A percentile compares a stretch with the other conserved stretches of the same genome.
Conservation (phyloP, 2,888 invertebrate species). For the Torymus texanus region DNA sequence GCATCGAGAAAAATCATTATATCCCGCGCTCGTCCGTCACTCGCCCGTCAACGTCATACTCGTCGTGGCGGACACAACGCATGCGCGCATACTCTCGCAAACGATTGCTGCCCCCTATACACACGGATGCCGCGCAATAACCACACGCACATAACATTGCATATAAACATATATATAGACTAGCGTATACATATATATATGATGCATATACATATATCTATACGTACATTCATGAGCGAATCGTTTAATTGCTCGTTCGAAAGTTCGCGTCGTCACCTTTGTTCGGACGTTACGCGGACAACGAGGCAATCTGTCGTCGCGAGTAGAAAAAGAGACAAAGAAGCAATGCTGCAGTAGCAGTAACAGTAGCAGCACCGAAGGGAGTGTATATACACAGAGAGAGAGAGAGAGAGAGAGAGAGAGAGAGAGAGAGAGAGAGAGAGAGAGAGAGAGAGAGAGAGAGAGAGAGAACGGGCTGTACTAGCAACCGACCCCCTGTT, state of each 20-base stretch:
- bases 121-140: too few relatives aligned
- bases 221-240: neutral
- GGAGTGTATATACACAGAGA: too few relatives aligned
- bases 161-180: too few relatives aligned
- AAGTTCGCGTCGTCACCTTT: neutral
- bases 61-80: neutral
- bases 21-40: neutral
- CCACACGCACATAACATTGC: too few relatives aligned
- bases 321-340: neutral
- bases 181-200: too few relatives aligned
- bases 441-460: too few relatives aligned
- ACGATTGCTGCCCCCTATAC: too few relatives aligned
- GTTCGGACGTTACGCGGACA: neutral
- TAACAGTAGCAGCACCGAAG: too few relatives aligned
- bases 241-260: neutral
- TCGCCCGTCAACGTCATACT: neutral
- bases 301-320: slow-evolving; percentile 51
- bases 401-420: too few relatives aligned
- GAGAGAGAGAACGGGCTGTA: neutral
- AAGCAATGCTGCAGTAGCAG: neutral
- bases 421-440: too few relatives aligned
- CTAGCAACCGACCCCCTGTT: neutral
- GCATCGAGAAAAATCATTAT: neutral
- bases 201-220: too few relatives aligned
- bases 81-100: neutral